Conservation (phyloP, 2,888 invertebrate genomes). For the Adineta ricciae region DNA sequence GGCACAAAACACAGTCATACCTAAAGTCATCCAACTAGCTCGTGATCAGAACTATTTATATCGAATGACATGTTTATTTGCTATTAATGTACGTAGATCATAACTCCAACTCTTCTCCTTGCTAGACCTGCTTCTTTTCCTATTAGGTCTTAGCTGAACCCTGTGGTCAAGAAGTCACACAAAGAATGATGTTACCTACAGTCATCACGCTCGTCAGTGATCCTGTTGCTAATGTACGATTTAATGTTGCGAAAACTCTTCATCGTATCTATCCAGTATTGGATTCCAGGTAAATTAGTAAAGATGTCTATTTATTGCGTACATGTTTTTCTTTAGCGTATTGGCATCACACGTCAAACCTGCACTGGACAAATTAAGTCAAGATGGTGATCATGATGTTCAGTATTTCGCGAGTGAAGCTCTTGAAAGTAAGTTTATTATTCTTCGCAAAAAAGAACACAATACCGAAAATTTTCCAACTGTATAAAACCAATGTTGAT, state of each 20-base stretch:
- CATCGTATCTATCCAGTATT: constrained; percentile 84
- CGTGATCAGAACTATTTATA: constrained; percentile 92
- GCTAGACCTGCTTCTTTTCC: no score
- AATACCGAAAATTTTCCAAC: no score
- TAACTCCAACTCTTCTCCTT: not conserved
- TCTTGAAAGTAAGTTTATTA: constrained; percentile 38
- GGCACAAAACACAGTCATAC: constrained; percentile 92
- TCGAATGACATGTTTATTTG: constrained; percentile 92
- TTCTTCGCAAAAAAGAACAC: no score
- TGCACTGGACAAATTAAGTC: constrained; percentile 78
- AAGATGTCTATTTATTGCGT: no score
- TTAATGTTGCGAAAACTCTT: constrained; percentile 35
- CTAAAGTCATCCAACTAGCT: constrained; percentile 72
- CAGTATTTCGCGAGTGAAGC: constrained; percentile 96
- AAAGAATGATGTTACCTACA: constrained; percentile 32
- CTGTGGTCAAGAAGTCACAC: constrained; percentile 31
- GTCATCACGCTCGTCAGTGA: constrained; percentile 30
- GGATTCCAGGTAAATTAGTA: constrained; percentile 58
- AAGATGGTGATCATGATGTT: constrained; percentile 87
- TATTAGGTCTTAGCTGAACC: constrained; percentile 39
- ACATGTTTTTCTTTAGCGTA: constrained; percentile 55
- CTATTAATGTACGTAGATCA: constrained; percentile 63
- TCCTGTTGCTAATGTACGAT: constrained; percentile 33
- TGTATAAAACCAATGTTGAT: not conserved
- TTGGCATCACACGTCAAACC: constrained; percentile 89